Percentiles rank a stretch among this genome's conserved stretches.
Conservation (phyloP, 2,888 invertebrate genomes). For the Drosophila demipolita region DNA sequence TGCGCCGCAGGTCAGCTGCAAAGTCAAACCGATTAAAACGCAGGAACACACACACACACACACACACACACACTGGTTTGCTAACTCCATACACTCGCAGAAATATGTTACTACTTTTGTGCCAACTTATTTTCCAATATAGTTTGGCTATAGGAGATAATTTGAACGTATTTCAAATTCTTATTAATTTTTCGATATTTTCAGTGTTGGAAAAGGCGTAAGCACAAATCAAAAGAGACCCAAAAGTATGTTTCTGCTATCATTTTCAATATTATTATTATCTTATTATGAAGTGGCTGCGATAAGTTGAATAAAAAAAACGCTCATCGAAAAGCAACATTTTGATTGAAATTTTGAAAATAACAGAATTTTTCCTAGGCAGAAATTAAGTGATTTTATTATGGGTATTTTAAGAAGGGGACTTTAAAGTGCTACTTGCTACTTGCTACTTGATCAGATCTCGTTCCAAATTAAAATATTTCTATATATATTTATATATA, state of each 20-base stretch:
- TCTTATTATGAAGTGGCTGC: background rate
- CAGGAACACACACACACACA: constrained; percentile 41
- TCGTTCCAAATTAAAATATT: no score
- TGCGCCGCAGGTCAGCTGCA: constrained; percentile 72
- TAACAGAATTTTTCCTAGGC: no score
- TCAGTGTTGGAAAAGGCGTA: background rate
- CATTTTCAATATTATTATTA: background rate
- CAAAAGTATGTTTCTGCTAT: background rate
- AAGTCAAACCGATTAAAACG: constrained; percentile 76
- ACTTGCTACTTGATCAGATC: no score
- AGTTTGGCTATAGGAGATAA: no score
- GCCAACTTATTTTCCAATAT: background rate
- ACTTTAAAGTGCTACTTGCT: no score
- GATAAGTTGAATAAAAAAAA: background rate
- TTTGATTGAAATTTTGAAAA: background rate
- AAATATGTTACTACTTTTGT: background rate
- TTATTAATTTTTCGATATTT: background rate
- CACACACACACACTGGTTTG: constrained; percentile 46
- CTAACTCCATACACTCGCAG: background rate
- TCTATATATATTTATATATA: no score
- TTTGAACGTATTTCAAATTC: no score
- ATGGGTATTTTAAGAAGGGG: no score
- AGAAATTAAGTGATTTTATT: no score
- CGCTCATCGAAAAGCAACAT: background rate
- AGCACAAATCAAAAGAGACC: background rate